Evolutionary conservation across 2,888 invertebrate genomes (phyloP).

Genomic region (Frankliniella fusca): DNA sequence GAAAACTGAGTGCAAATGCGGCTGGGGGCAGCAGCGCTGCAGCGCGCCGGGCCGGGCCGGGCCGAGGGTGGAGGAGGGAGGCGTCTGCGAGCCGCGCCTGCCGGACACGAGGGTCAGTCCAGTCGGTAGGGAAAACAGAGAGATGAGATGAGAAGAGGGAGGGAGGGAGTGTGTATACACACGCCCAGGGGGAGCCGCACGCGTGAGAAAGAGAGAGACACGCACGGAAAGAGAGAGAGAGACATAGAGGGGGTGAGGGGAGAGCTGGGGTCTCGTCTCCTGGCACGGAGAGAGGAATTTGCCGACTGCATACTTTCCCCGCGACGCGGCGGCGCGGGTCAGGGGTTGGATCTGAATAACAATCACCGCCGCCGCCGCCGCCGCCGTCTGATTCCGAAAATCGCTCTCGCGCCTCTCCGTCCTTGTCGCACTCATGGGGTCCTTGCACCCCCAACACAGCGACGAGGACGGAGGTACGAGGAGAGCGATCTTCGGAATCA

Average conservation of each 20-base stretch:
- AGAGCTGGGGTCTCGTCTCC: neutral
- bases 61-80: neutral
- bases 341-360: neutral
- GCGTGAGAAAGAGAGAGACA: neutral
- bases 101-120: neutral
- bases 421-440: too few relatives aligned
- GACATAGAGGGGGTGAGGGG: neutral
- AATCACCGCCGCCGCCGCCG: neutral
- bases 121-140: too few relatives aligned
- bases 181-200: too few relatives aligned
- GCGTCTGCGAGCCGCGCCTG: neutral
- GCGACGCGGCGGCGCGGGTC: too few relatives aligned
- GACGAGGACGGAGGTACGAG: too few relatives aligned
- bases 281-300: neutral
- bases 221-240: neutral
- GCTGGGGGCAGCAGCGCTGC: too few relatives aligned
- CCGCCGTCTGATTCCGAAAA: too few relatives aligned
- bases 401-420: too few relatives aligned
- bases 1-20: slow-evolving; percentile 15
- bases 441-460: too few relatives aligned
- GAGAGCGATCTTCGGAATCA: too few relatives aligned
- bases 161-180: too few relatives aligned
- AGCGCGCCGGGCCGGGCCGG: neutral
- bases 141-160: too few relatives aligned
- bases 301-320: neutral